Conservation (phyloP, 2,113 vertebrate species). For the Amphiprion percula region DNA sequence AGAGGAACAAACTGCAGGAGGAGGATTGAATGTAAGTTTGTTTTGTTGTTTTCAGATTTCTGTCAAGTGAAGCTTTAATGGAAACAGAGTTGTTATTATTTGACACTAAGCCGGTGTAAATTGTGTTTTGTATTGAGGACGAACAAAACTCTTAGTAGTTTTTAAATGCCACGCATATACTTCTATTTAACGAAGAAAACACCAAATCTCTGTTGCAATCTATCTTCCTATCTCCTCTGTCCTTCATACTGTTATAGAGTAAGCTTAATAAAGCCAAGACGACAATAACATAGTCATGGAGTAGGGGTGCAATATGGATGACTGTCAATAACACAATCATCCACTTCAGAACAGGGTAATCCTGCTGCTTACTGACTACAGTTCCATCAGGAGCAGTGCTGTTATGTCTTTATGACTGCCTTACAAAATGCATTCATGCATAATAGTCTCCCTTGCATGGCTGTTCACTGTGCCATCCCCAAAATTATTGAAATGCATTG, state of each 20-base stretch:
- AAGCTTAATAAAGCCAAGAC: slow-evolving; percentile 14
- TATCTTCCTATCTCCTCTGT: slow-evolving; percentile 5
- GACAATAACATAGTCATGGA: slow-evolving; percentile 8
- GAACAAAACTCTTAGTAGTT: neutral
- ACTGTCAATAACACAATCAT: no score
- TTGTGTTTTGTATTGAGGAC: neutral
- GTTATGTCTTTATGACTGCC: slow-evolving; percentile 55
- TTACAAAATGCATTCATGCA: slow-evolving; percentile 74
- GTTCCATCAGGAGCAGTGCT: slow-evolving; percentile 34
- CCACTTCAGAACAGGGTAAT: slow-evolving; percentile 23
- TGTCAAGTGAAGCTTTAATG: no score
- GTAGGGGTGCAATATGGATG: no score
- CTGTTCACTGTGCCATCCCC: slow-evolving; percentile 48
- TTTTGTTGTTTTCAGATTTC: no score
- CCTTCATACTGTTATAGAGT: neutral
- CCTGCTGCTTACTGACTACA: neutral
- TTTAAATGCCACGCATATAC: neutral
- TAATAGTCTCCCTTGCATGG: slow-evolving; percentile 60
- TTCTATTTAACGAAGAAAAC: neutral
- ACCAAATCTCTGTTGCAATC: no score
- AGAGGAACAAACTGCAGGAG: no score
- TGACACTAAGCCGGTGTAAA: neutral
- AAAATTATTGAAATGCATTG: slow-evolving; percentile 66
- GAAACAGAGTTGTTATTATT: no score
- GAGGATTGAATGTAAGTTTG: no score